phyloP scores from a whole-genome alignment of 2,888 invertebrate genomes.

The Cheilosia impressa region DNA sequence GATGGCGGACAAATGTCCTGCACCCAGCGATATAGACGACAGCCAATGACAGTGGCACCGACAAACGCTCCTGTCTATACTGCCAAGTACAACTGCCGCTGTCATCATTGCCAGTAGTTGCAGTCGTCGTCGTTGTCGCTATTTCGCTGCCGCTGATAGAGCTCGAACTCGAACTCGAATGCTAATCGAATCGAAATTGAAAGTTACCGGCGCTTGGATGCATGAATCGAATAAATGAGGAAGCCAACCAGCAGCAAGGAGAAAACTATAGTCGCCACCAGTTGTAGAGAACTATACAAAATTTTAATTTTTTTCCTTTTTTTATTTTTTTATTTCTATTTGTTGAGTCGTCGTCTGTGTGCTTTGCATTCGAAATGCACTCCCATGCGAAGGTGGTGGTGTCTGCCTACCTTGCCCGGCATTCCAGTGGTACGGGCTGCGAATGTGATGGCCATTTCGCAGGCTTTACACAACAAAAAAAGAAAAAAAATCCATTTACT shows the following conservation, averaged over 20 bases:
- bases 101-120: constrained; percentile 16
- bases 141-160: constrained; percentile 15
- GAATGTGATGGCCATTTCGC: constrained; percentile 46
- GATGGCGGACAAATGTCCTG: constrained; percentile 60
- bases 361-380: constrained; percentile 68
- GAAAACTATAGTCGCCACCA: constrained; percentile 51
- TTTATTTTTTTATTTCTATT: constrained; percentile 1
- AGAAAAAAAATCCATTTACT: constrained; percentile 55
- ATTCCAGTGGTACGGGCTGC: not conserved
- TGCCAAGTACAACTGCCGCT: constrained; percentile 36
- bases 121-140: not conserved
- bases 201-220: constrained; percentile 66
- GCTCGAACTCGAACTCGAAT: constrained; percentile 60
- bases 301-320: constrained; percentile 24
- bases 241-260: constrained; percentile 46
- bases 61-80: constrained; percentile 47
- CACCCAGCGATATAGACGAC: constrained; percentile 40
- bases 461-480: constrained; percentile 9
- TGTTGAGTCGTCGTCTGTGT: constrained; percentile 19
- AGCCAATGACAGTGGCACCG: constrained; percentile 49
- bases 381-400: constrained; percentile 41
- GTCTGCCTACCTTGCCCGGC: constrained; percentile 22
- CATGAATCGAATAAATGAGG: constrained; percentile 68
- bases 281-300: constrained; percentile 33
- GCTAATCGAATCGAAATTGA: constrained; percentile 73